A percentile compares a stretch with the other conserved stretches of the same genome.
These are phyloP conservation scores for Nansenia antarctica DNA, from an alignment of 2,113 vertebrate species.

Conservation along the genomic window DNA sequence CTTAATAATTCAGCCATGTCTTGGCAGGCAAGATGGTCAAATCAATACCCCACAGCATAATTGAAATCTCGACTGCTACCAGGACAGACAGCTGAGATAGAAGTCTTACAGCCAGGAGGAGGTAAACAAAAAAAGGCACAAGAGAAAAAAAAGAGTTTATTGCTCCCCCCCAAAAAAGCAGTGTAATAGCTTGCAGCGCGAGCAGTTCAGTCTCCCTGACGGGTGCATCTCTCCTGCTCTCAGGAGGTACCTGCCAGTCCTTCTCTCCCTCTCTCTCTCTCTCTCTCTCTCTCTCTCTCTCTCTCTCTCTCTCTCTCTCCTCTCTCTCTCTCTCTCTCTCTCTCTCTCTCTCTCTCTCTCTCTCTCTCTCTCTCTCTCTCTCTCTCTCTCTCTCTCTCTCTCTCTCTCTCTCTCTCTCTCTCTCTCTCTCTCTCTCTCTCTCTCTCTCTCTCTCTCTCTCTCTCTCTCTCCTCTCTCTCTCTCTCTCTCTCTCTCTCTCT, in stretches of 20 bases:
- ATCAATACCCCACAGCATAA: not conserved
- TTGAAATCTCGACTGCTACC: not conserved
- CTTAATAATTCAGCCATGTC: not conserved
- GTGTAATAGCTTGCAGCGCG: too few relatives aligned
- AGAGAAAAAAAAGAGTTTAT: too few relatives aligned
- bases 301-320: slow-evolving; percentile 6
- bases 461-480: slow-evolving; percentile 5
- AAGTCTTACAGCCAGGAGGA: not conserved
- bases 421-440: not conserved
- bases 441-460: not conserved
- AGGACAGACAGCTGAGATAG: not conserved
- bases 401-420: slow-evolving; percentile 28
- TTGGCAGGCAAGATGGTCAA: not conserved
- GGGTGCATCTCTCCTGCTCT: slow-evolving; percentile 15
- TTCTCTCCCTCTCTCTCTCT: not conserved
- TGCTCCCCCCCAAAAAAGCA: too few relatives aligned
- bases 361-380: not conserved
- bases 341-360: slow-evolving; percentile 22
- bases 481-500: slow-evolving; percentile 23
- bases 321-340: slow-evolving; percentile 23
- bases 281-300: slow-evolving; percentile 23
- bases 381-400: not conserved
- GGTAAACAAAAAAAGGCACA: slow-evolving; percentile 1
- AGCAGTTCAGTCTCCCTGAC: slow-evolving; percentile 36
- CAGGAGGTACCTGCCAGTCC: not conserved